These are phyloP conservation scores for Drosophila trapezifrons DNA, from an alignment of 1,140 invertebrate genomes.

Conservation along the genomic window DNA sequence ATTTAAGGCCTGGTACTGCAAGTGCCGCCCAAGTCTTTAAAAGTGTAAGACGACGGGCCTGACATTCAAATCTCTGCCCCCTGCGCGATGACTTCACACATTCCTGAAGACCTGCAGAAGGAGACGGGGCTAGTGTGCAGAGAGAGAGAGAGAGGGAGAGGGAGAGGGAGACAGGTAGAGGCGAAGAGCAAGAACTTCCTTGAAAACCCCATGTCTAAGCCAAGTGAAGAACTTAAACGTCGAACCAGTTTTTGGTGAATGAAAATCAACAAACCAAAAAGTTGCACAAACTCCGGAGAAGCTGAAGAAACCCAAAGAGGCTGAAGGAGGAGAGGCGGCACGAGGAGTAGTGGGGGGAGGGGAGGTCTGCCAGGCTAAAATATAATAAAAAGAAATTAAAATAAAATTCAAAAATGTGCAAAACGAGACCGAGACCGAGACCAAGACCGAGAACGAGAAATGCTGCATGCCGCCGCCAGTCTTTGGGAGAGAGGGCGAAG, in stretches of 20 bases:
- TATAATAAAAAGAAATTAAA: constrained; percentile 83
- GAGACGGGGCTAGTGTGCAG: constrained; percentile 11
- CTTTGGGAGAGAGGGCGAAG: constrained; percentile 34
- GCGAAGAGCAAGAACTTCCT: constrained; percentile 48
- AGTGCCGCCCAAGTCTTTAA: constrained; percentile 78
- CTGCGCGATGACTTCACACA: constrained; percentile 78
- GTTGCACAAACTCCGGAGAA: constrained; percentile 62
- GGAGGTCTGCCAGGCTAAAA: constrained; percentile 59
- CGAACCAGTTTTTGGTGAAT: constrained; percentile 83
- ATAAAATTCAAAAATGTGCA: constrained; percentile 83
- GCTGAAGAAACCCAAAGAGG: constrained; percentile 33
- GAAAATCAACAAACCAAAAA: constrained; percentile 78
- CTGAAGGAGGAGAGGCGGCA: not conserved
- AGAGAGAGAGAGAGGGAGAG: not conserved
- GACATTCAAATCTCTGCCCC: constrained; percentile 67
- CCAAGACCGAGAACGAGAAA: constrained; percentile 66
- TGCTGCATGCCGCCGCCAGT: constrained; percentile 69
- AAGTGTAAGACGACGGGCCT: constrained; percentile 66
- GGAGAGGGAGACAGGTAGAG: constrained; percentile 5
- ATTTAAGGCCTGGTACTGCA: constrained; percentile 64
- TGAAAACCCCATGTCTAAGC: constrained; percentile 53
- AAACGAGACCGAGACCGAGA: constrained; percentile 74
- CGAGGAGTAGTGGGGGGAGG: not conserved
- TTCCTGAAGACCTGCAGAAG: constrained; percentile 56
- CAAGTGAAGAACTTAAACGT: constrained; percentile 70